Evolutionary conservation across 2,888 invertebrate genomes (phyloP), one percentile per base, ranked within the genome.

Genomic region (Amiota communis): DNA sequence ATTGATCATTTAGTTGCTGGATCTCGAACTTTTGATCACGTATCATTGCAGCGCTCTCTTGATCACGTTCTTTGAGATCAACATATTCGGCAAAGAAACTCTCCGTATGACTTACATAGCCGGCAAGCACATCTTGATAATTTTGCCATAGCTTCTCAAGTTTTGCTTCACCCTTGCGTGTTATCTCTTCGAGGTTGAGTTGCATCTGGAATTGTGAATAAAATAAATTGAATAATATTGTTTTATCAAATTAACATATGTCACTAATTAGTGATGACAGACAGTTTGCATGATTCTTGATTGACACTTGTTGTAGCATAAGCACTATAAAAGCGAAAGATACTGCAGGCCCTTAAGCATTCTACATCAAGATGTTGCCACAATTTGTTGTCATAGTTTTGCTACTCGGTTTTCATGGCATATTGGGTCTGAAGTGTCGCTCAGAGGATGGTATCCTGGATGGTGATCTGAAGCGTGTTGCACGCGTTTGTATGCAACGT

Each of bases 361-460:
- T 61, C 72, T 59, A 84, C 81, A 36, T 76, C 78, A 70, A 13
- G 46, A 70, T 84, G 64, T 48, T 79, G 17, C 61, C 76, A 10
- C 47, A 57, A 72, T 17, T 65, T 72, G 36, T 51, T 17, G 49
- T 75, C 72, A 65, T 79, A 71, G 59, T 56, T 0, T 20, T 70
- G 6, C 12, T 75, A 12, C 47, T 78, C 1, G 47, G 61, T 17
- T 69, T 57, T 59, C 13, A 36, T 56, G 74, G 65, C 61, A 49
- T 57, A 1, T 17, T 46, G 15, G 11, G 75, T 8, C 68, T 93
- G 23, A 92, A 91, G 81, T 93, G 94, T 79, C 91, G 91, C 12
- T 90, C 92, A 0, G 92, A 92, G 65, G 92, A 92, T 72, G 92
- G 92, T 36, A 91, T 91, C n/a, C 91, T 91, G 73, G 92, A 92